Evolutionary conservation across 1,140 invertebrate genomes (phyloP), one percentile per base, ranked within the genome.

Genomic region (Sipha flava): DNA sequence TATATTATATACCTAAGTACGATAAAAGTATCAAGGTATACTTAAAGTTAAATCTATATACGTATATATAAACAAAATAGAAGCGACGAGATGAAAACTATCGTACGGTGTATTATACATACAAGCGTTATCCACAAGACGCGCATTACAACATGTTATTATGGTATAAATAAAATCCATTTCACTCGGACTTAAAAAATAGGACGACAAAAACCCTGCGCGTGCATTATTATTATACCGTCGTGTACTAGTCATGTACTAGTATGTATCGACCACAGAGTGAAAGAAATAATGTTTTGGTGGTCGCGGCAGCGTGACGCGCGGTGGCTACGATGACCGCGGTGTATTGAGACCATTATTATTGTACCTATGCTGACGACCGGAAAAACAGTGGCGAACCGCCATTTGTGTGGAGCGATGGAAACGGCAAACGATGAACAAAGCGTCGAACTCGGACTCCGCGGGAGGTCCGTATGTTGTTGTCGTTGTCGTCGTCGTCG

Each of bases 341-440:
- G n/a, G n/a, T n/a, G n/a, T n/a, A n/a, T n/a, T n/a, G n/a, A n/a
- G n/a, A 43, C 40, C 40, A 12, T 10, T 21, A 52, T 52, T 52
- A 21, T 6, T n/a, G 26, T 66, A 40, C 70, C 12, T n/a, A 66
- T 43, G 57, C 45, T 16, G 29, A 73, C 26, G 29, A 73, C 29
- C 72, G 49, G 68, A 75, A 75, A 75, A 75, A 54, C 49, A 31
- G 49, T 75, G 26, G 26, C 37, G 12, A 66, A 43, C 64, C 64
- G 21, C 21, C 18, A 40, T 66, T 40, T 40, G 12, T 26, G 21
- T 12, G 31, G 59, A 12, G 12, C 12, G 37, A 26, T 6, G 37
- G 37, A 66, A 66, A 66, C 64, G 12, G 29, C 29, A 23, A 23
- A 70, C 0, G 16, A 29, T 18, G 49, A 40, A 77, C 73, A 77